Percentiles rank a stretch among this genome's conserved stretches.
Evolutionary conservation across 1,140 invertebrate species (phyloP).

Genomic region (Patella vulgata): DNA sequence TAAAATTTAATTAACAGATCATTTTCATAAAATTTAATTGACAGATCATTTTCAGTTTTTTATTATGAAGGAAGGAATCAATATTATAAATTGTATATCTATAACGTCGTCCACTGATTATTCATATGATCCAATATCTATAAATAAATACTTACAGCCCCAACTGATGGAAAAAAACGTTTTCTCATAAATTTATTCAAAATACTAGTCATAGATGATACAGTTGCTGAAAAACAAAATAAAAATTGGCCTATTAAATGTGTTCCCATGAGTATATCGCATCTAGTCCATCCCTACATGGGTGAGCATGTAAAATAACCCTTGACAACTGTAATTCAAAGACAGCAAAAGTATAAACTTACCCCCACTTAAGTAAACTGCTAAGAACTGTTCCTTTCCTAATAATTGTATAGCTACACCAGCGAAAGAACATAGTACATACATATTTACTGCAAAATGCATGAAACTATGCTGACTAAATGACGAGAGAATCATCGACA

Average conservation of each 20-base stretch:
- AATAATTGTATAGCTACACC: constrained; percentile 75
- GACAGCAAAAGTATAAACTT: neutral
- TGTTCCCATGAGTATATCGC: no score
- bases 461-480: constrained; percentile 91
- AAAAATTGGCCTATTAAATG: no score
- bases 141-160: constrained; percentile 94
- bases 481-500: constrained; percentile 90
- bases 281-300: no score
- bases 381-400: constrained; percentile 92
- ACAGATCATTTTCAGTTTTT: no score
- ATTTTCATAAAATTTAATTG: no score
- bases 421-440: constrained; percentile 88
- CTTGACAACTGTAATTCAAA: neutral
- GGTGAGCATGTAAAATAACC: no score
- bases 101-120: no score
- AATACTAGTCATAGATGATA: constrained; percentile 88
- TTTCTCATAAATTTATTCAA: constrained; percentile 78
- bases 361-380: constrained; percentile 82
- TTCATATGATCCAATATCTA: no score
- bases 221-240: constrained; percentile 70
- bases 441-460: constrained; percentile 95
- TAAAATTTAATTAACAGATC: no score
- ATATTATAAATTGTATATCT: no score
- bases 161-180: constrained; percentile 81
- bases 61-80: no score